These are phyloP conservation scores for Rhabdophis nuchalis DNA, from an alignment of 2,797 vertebrate species.

Conservation along the genomic window DNA sequence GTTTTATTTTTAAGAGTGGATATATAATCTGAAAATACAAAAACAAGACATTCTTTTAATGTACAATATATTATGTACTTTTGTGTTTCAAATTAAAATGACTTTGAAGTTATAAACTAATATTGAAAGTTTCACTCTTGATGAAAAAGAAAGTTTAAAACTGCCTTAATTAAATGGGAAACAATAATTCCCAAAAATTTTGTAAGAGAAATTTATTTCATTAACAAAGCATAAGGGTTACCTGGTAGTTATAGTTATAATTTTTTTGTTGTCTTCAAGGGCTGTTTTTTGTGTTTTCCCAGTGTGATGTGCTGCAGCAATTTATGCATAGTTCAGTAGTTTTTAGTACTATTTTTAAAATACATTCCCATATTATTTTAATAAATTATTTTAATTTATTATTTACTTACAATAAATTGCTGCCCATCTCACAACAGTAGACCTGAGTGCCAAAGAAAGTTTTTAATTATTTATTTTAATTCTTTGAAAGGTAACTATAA, in stretches of 20 bases:
- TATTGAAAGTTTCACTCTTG: not conserved
- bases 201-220: not conserved
- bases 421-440: not conserved
- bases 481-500: not conserved
- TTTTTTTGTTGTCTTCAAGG: not conserved
- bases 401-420: not conserved
- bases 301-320: not conserved
- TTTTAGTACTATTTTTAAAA: not conserved
- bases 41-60: not conserved
- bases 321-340: not conserved
- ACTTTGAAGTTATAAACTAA: not conserved
- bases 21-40: constrained; percentile 4
- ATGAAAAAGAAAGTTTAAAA: not conserved
- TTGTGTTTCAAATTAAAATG: not conserved
- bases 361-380: not conserved
- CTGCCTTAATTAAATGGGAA: not conserved
- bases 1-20: not conserved
- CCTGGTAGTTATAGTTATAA: not conserved
- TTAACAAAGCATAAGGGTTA: not conserved
- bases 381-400: too few species aligned
- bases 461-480: not conserved
- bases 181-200: not conserved
- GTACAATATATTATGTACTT: constrained; percentile 1
- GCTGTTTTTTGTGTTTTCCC: not conserved
- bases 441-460: not conserved